phyloP scores from a whole-genome alignment of 2,888 invertebrate species.

The Tenthredo notha region DNA sequence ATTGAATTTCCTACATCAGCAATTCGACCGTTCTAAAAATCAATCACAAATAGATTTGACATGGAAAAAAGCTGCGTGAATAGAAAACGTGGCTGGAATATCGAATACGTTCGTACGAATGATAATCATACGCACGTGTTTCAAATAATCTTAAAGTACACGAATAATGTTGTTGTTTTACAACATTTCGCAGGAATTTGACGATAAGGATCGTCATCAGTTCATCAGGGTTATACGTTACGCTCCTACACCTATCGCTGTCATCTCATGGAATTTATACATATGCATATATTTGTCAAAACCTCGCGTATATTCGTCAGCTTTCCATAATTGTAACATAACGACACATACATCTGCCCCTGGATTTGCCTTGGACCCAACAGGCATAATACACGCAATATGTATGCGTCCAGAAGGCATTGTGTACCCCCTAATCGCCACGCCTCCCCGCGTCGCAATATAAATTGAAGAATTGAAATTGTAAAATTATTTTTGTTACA shows the following conservation, averaged over 20 bases:
- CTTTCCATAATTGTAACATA: background rate
- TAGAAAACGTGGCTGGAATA: background rate
- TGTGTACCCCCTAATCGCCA: background rate
- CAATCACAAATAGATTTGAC: background rate
- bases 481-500: constrained; percentile 17
- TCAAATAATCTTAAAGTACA: background rate
- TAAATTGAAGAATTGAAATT: background rate
- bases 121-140: background rate
- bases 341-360: background rate
- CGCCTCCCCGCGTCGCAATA: background rate
- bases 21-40: background rate
- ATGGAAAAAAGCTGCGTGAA: background rate
- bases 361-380: background rate
- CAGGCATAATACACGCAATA: background rate
- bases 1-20: background rate
- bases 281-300: background rate
- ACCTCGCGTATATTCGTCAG: background rate
- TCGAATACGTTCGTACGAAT: background rate
- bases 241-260: background rate
- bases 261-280: background rate
- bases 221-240: background rate
- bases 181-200: background rate
- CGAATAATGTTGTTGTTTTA: background rate
- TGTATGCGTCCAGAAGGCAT: background rate
- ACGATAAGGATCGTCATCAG: background rate